Percentiles rank a stretch among this genome's conserved stretches.
Evolutionary conservation across 2,888 invertebrate species (phyloP).

Genomic region (Ophioninae sp.): DNA sequence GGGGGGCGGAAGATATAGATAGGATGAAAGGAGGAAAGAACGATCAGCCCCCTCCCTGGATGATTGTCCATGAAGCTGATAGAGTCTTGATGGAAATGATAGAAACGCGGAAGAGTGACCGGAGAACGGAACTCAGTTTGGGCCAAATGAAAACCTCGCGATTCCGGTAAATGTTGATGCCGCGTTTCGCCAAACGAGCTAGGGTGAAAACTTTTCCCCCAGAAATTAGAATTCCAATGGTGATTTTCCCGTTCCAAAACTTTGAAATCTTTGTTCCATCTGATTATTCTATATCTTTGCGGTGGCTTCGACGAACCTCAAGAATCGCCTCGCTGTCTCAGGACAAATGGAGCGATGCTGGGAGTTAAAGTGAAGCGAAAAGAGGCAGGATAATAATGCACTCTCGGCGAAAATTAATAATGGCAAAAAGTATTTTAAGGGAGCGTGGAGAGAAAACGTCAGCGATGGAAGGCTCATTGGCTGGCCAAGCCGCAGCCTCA

Average conservation of each 20-base stretch:
- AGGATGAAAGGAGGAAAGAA: slow-evolving; percentile 18
- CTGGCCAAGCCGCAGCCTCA: background rate
- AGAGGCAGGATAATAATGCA: slow-evolving; percentile 40
- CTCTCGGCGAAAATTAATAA: slow-evolving; percentile 70
- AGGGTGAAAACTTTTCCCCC: slow-evolving; percentile 56
- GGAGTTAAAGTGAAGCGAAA: slow-evolving; percentile 18
- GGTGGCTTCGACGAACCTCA: background rate
- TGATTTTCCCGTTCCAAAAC: slow-evolving; percentile 55
- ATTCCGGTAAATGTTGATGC: slow-evolving; percentile 68
- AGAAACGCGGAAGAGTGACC: slow-evolving; percentile 45
- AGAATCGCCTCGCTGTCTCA: slow-evolving; percentile 5
- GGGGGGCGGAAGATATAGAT: background rate
- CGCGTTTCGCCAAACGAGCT: slow-evolving; percentile 61
- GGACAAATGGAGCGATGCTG: slow-evolving; percentile 34
- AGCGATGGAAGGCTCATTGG: slow-evolving; percentile 43
- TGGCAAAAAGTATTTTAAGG: slow-evolving; percentile 45
- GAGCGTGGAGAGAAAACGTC: slow-evolving; percentile 40
- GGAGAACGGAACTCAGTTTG: slow-evolving; percentile 34
- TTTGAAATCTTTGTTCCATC: slow-evolving; percentile 43
- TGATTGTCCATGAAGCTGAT: slow-evolving; percentile 43
- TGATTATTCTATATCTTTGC: slow-evolving; percentile 51
- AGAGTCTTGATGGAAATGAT: slow-evolving; percentile 36
- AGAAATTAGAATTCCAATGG: slow-evolving; percentile 63
- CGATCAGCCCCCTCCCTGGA: slow-evolving; percentile 31
- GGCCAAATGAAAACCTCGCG: slow-evolving; percentile 57